phyloP scores from a whole-genome alignment of 2,888 invertebrate species.

The Agrotis puta region DNA sequence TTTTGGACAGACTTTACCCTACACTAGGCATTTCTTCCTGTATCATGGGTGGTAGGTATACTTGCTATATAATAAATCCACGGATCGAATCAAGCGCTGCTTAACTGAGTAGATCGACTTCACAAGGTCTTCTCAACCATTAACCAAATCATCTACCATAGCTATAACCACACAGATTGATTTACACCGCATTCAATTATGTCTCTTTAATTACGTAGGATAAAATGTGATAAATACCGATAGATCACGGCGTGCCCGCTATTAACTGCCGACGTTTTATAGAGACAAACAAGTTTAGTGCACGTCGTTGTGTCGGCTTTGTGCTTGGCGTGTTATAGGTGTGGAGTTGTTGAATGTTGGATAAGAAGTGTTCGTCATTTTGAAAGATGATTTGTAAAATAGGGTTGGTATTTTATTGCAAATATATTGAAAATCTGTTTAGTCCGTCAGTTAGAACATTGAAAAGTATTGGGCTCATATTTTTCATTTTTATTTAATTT shows the following conservation, averaged over 20 bases:
- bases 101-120: too few species aligned
- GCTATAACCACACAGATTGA: constrained; percentile 43
- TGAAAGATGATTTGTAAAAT: not conserved
- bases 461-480: too few species aligned
- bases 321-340: constrained; percentile 35
- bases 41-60: too few species aligned
- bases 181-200: constrained; percentile 61
- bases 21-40: too few species aligned
- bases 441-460: too few species aligned
- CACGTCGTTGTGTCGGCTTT: constrained; percentile 56
- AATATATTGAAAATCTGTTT: too few species aligned
- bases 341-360: not conserved
- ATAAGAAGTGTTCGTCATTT: constrained; percentile 17
- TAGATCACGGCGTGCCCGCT: constrained; percentile 64
- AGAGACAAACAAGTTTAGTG: constrained; percentile 70
- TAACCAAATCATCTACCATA: not conserved
- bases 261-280: constrained; percentile 68
- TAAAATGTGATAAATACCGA: constrained; percentile 63
- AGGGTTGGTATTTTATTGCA: too few species aligned
- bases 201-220: constrained; percentile 59
- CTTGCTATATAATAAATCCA: too few species aligned
- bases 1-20: too few species aligned
- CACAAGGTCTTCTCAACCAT: too few species aligned
- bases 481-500: too few species aligned
- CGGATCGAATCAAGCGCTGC: too few species aligned